Percentiles rank a stretch among this genome's conserved stretches.
phyloP scores from a whole-genome alignment of 2,113 vertebrate species.

The Hypanus sabinus region DNA sequence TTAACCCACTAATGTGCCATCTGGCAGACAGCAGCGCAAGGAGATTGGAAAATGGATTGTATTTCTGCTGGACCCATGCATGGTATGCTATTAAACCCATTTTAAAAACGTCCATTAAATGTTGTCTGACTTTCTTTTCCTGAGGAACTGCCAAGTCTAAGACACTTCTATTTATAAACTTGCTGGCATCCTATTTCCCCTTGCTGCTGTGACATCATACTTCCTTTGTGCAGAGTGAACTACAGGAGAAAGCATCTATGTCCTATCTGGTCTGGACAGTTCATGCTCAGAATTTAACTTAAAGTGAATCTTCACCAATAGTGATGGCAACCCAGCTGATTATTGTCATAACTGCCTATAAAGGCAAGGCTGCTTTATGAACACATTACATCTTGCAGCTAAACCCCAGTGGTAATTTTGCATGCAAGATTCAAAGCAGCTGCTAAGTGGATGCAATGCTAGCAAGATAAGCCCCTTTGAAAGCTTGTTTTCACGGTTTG shows the following conservation, averaged over 20 bases:
- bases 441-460: not conserved
- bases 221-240: not conserved
- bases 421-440: not conserved
- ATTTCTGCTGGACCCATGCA: not conserved
- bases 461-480: not conserved
- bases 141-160: conserved; percentile 15
- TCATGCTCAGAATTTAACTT: not conserved
- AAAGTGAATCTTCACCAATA: not conserved
- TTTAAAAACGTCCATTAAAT: not conserved
- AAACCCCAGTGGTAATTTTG: not conserved
- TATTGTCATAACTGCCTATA: not conserved
- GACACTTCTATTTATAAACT: conserved; percentile 16
- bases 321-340: not conserved
- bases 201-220: not conserved
- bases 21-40: not conserved
- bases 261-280: not conserved
- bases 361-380: not conserved
- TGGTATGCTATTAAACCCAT: not conserved
- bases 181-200: not conserved
- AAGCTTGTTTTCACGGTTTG: not conserved
- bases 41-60: not conserved
- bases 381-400: not conserved
- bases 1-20: not conserved
- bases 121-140: not conserved
- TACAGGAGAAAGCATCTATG: too few species aligned